Base-by-base conservation (phyloP, 2,888 invertebrate species). In the Philopedon plagiatum region DNA sequence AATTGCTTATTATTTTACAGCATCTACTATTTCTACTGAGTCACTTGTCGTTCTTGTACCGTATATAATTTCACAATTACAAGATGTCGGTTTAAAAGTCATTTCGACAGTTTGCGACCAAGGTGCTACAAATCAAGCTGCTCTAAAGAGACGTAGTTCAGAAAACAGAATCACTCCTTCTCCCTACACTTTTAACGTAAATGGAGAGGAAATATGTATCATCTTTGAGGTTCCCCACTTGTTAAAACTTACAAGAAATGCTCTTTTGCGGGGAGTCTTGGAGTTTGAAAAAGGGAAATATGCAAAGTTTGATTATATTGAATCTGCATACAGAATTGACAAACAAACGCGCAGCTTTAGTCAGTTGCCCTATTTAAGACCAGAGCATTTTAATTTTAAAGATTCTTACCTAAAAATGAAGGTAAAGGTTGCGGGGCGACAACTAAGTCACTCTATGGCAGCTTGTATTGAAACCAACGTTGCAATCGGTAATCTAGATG, bases 391-490 rank as follows among this genome's bases (percentile, higher is more conserved):
- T n/a, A n/a, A n/a, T n/a, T n/a, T n/a, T n/a, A n/a, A n/a, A n/a
- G n/a, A n/a, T n/a, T 32, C n/a, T n/a, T n/a, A n/a, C n/a, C n/a
- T n/a, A n/a, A n/a, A n/a, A n/a, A n/a, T n/a, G n/a, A n/a, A n/a
- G 37, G 64, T 73, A 15, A 65, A 71, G 32, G 62, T 63, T 9
- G 73, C 66, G 11, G 75, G 66, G 57, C 66, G 63, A 32, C 58
- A 64, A 54, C 15, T 75, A 44, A 71, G 71, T 49, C 23, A 69
- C 34, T 41, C 71, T 8, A 51, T 75, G 26, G 71, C 68, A 23
- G 67, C 69, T 34, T 41, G 60, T 32, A 73, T 71, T 11, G 57
- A 71, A 56, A 68, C 57, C 11, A 66, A 63, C 39, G 19, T 11
- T n/a, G n/a, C n/a, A n/a, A 21, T 26, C 2, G 71, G 65, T 5